Conservation (phyloP, 1,140 invertebrate genomes). For the Ostrea edulis region DNA sequence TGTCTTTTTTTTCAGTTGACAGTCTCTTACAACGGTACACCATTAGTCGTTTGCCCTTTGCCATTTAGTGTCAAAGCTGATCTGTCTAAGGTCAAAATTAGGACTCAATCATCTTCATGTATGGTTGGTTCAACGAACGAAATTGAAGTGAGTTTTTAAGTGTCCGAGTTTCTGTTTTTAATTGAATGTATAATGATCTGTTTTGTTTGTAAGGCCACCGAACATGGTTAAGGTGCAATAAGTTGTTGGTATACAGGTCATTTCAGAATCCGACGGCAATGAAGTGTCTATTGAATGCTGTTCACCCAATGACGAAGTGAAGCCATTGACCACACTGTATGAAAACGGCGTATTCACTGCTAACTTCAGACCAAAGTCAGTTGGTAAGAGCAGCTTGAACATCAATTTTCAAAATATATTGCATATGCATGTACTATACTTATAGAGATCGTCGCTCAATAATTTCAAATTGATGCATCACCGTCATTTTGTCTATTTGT, state of each 20-base stretch:
- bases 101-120: constrained; percentile 48
- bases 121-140: constrained; percentile 55
- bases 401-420: neutral
- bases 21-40: constrained; percentile 52
- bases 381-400: neutral
- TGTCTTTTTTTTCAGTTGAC: constrained; percentile 55
- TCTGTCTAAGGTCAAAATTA: constrained; percentile 54
- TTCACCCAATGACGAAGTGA: constrained; percentile 7
- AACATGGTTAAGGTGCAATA: neutral
- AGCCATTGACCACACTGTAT: neutral
- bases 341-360: neutral
- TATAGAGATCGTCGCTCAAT: neutral
- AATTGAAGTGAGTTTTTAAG: constrained; percentile 48
- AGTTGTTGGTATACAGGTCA: neutral
- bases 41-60: constrained; percentile 57
- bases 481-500: neutral
- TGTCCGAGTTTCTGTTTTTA: neutral
- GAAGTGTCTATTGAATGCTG: constrained; percentile 13
- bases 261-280: constrained; percentile 14
- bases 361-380: constrained; percentile 24
- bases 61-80: constrained; percentile 60
- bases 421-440: neutral
- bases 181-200: neutral
- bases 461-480: neutral
- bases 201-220: neutral